phyloP scores from a whole-genome alignment of 2,113 vertebrate species.

The Scolopax mira region DNA sequence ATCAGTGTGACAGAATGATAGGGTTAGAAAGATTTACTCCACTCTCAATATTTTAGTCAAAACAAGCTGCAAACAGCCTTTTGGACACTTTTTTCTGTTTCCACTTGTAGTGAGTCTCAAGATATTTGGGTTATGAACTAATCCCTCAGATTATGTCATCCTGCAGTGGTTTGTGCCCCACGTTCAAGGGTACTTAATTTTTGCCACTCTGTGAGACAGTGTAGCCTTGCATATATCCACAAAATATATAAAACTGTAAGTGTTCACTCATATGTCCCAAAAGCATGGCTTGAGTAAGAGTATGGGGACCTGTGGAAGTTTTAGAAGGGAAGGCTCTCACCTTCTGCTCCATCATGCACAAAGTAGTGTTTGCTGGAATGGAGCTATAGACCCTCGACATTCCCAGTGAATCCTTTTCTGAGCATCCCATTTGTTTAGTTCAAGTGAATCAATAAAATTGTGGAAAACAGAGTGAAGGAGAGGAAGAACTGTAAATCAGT shows the following conservation, averaged over 20 bases:
- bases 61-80: background rate
- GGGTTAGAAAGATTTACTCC: background rate
- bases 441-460: background rate
- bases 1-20: background rate
- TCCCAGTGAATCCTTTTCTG: background rate
- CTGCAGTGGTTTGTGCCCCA: background rate
- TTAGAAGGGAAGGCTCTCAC: rapidly evolving
- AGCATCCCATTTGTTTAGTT: background rate
- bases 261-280: background rate
- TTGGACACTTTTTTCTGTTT: background rate
- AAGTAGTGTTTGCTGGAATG: background rate
- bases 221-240: background rate
- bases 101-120: background rate
- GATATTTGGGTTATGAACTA: background rate
- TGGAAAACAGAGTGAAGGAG: background rate
- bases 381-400: background rate
- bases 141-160: background rate
- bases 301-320: rapidly evolving
- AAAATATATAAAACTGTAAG: rapidly evolving
- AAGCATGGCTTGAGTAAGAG: background rate
- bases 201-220: background rate
- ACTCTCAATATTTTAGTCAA: background rate
- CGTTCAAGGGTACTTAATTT: background rate
- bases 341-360: background rate
- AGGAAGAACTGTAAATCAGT: background rate